A percentile compares a stretch with the other conserved stretches of the same genome.
Evolutionary conservation across 64 coral and sea anemone genomes (phyloP).

Genomic region (Dendronephthya gigantea): DNA sequence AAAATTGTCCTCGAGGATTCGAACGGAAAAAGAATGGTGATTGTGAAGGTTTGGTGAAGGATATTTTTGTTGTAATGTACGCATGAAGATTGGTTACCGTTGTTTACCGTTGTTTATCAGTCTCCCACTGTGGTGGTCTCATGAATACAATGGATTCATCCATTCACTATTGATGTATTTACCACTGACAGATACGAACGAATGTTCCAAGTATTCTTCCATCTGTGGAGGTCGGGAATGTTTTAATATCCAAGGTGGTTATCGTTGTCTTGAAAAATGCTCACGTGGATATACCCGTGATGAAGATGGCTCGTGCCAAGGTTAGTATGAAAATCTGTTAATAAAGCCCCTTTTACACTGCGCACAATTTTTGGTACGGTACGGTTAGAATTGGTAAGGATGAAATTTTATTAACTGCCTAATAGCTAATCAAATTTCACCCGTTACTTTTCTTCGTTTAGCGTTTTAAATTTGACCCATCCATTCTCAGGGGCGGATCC

Average conservation of each 20-base stretch:
- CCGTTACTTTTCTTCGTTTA: too few relatives aligned
- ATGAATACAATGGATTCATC: not conserved
- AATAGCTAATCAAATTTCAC: too few relatives aligned
- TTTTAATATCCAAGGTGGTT: not conserved
- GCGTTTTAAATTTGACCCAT: too few relatives aligned
- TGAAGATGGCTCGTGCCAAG: not conserved
- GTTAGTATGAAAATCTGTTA: not conserved
- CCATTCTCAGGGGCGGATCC: too few relatives aligned
- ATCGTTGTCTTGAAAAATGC: not conserved
- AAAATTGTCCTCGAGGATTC: not conserved
- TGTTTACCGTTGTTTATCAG: not conserved
- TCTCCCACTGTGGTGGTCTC: not conserved
- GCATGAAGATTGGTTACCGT: too few relatives aligned
- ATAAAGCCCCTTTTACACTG: not conserved
- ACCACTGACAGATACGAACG: not conserved
- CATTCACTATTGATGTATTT: not conserved
- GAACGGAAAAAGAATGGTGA: not conserved
- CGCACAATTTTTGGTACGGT: too few relatives aligned
- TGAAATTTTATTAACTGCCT: too few relatives aligned
- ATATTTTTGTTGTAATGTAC: too few relatives aligned
- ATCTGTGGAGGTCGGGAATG: not conserved
- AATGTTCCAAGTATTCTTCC: not conserved
- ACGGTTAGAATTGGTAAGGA: too few relatives aligned
- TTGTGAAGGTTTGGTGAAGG: not conserved
- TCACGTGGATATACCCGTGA: not conserved